Percentiles rank a stretch among this genome's conserved stretches.
phyloP scores from a whole-genome alignment of 2,113 vertebrate genomes.

The Cepphus grylle region DNA sequence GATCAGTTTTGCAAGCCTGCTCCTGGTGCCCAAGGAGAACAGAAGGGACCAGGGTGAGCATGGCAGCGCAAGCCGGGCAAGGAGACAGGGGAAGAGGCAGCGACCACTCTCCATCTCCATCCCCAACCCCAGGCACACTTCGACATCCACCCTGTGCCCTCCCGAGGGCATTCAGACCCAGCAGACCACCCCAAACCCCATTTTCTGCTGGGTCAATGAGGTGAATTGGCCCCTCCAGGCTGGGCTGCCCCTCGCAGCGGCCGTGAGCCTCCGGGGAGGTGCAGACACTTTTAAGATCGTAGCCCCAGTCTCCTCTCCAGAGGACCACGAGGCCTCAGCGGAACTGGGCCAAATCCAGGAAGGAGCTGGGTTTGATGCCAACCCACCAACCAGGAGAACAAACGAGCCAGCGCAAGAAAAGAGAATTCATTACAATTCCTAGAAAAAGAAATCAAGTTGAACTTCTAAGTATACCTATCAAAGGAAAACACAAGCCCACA shows the following conservation, averaged over 20 bases:
- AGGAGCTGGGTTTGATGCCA: not conserved
- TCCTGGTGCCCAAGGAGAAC: not conserved
- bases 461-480: not conserved
- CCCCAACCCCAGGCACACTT: not conserved
- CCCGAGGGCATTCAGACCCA: not conserved
- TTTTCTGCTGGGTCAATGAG: not conserved
- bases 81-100: not conserved
- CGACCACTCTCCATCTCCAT: fast-evolving
- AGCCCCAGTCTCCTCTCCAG: not conserved
- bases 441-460: not conserved
- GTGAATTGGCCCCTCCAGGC: not conserved
- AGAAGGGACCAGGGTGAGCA: not conserved
- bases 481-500: not conserved
- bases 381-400: not conserved
- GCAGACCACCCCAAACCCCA: not conserved
- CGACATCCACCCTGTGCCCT: not conserved
- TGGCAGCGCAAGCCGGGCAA: fast-evolving
- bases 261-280: not conserved
- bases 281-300: not conserved
- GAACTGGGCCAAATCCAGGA: not conserved
- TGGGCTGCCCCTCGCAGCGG: not conserved
- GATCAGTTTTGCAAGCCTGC: not conserved
- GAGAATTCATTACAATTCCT: not conserved
- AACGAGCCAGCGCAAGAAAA: not conserved
- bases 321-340: fast-evolving